These are phyloP conservation scores for Phoxinus dragarum DNA, from an alignment of 2,797 vertebrate genomes.

Conservation along the genomic window DNA sequence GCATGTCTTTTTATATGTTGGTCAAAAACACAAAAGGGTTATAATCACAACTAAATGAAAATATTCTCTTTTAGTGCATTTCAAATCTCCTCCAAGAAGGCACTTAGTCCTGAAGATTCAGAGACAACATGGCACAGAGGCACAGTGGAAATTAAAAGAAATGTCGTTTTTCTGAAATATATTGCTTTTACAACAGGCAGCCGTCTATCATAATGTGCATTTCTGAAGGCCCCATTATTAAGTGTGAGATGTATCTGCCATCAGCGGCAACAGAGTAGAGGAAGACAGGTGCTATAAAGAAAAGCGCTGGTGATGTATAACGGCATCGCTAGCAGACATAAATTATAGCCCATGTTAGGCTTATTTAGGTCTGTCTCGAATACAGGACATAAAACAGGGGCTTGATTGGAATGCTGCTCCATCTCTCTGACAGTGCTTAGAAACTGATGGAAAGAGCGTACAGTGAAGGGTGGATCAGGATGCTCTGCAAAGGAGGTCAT, in stretches of 20 bases:
- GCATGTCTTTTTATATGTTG: not conserved
- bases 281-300: conserved; percentile 76
- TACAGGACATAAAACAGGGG: conserved; percentile 68
- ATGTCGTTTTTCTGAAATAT: conserved; percentile 70
- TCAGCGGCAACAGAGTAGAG: conserved; percentile 72
- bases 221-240: conserved; percentile 74
- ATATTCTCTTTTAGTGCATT: not conserved
- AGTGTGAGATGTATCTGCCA: conserved; percentile 75
- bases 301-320: conserved; percentile 78
- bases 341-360: conserved; percentile 71
- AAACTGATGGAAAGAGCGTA: conserved; percentile 37
- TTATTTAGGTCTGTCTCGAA: conserved; percentile 72
- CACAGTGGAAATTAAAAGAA: conserved; percentile 58
- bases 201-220: conserved; percentile 71
- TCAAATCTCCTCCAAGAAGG: not conserved
- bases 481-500: conserved; percentile 19
- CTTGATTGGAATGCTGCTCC: conserved; percentile 60
- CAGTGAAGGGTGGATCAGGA: conserved; percentile 43
- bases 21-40: not conserved
- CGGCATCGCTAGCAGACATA: conserved; percentile 68
- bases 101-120: conserved; percentile 17
- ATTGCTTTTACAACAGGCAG: conserved; percentile 63
- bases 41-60: not conserved
- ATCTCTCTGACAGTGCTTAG: conserved; percentile 57
- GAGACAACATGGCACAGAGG: conserved; percentile 23